Conservation (phyloP, 2,888 invertebrate species). For the Clostera curtula region DNA sequence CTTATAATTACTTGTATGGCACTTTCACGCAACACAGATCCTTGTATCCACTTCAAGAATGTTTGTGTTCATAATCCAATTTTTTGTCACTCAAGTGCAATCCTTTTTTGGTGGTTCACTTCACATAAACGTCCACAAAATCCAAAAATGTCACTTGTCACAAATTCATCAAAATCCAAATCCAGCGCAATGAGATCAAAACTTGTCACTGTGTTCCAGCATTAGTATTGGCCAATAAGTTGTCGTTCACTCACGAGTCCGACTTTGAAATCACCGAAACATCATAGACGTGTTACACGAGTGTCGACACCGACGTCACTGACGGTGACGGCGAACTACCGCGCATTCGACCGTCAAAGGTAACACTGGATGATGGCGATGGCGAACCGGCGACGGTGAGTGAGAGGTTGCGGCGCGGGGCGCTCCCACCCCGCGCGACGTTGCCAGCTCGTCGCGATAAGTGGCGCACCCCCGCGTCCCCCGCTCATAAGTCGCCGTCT, state of each 20-base stretch:
- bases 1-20: constrained; percentile 45
- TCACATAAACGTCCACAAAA: constrained; percentile 53
- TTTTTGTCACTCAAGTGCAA: constrained; percentile 52
- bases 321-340: constrained; percentile 68
- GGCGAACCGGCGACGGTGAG: constrained; percentile 76
- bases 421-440: constrained; percentile 71
- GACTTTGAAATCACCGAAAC: constrained; percentile 70
- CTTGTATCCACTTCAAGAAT: constrained; percentile 37
- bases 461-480: constrained; percentile 73
- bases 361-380: constrained; percentile 75
- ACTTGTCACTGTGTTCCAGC: constrained; percentile 82
- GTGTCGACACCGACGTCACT: constrained; percentile 71
- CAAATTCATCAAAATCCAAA: constrained; percentile 61
- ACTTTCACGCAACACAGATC: constrained; percentile 45
- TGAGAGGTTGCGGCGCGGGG: constrained; percentile 75
- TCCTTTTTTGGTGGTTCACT: constrained; percentile 61
- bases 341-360: constrained; percentile 74
- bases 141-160: constrained; percentile 58
- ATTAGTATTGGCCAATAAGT: constrained; percentile 74
- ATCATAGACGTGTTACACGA: constrained; percentile 73
- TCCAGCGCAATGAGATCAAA: constrained; percentile 57
- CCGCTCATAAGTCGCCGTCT: constrained; percentile 63
- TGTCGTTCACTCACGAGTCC: constrained; percentile 64
- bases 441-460: constrained; percentile 73
- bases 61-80: constrained; percentile 52